These are phyloP conservation scores for Pterostichus madidus DNA, from an alignment of 2,888 invertebrate species.

Conservation along the genomic window DNA sequence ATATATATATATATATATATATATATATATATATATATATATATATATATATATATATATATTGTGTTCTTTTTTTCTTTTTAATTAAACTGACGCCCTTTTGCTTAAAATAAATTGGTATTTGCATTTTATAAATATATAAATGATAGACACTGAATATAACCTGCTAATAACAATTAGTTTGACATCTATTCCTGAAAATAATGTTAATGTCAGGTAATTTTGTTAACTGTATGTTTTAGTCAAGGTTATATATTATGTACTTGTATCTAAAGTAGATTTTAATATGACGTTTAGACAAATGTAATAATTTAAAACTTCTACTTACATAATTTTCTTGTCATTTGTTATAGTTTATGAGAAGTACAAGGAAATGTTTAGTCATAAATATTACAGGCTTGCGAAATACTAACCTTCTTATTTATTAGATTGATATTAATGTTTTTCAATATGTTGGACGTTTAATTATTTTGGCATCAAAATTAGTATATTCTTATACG, in stretches of 20 bases:
- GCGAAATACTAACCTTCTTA: constrained; percentile 1
- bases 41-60: no score
- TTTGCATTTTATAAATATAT: no score
- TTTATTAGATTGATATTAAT: background rate
- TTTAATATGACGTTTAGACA: constrained; percentile 20
- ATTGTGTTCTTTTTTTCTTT: no score
- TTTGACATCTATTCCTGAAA: background rate
- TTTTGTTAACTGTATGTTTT: constrained; percentile 8
- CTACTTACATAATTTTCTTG: background rate
- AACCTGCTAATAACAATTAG: no score
- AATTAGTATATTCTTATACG: background rate
- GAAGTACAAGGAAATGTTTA: background rate
- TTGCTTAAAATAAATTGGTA: no score
- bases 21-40: no score
- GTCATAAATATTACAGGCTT: constrained; percentile 23
- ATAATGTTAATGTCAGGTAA: constrained; percentile 24
- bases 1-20: no score
- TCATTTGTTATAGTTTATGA: constrained; percentile 7
- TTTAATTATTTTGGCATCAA: background rate
- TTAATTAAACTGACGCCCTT: no score
- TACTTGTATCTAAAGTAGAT: background rate
- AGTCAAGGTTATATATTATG: constrained; percentile 12
- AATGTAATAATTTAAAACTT: constrained; percentile 11
- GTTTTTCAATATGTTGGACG: background rate
- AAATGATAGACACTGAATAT: no score